Percentiles rank a stretch among this genome's conserved stretches.
Conservation (phyloP, 2,888 invertebrate species). For the Andrena praecox region DNA sequence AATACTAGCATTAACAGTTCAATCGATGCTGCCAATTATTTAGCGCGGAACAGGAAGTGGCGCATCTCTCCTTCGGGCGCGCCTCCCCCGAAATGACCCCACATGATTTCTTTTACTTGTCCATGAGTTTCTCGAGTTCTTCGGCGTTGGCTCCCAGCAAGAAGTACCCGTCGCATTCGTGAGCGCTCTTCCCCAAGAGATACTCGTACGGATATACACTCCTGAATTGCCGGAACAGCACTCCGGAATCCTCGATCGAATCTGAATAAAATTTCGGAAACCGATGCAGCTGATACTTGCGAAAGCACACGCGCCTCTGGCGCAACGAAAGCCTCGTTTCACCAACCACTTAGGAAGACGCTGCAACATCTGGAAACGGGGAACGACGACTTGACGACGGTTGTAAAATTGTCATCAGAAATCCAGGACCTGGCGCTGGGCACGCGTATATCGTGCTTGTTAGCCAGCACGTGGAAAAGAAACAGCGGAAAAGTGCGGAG, state of each 20-base stretch:
- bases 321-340: not conserved
- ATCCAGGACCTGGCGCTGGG: constrained; percentile 68
- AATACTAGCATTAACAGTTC: too few species aligned
- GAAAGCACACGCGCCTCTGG: not conserved
- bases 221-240: constrained; percentile 73
- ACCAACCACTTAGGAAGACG: constrained; percentile 70
- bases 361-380: constrained; percentile 72
- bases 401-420: constrained; percentile 60
- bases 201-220: constrained; percentile 74
- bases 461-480: constrained; percentile 9
- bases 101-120: constrained; percentile 48
- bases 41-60: too few species aligned
- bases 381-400: constrained; percentile 69
- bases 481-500: not conserved
- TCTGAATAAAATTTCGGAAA: constrained; percentile 54
- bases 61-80: too few species aligned
- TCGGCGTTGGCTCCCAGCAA: constrained; percentile 66
- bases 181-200: constrained; percentile 54
- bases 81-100: not conserved
- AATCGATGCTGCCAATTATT: too few species aligned
- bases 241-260: constrained; percentile 47
- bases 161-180: constrained; percentile 74
- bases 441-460: constrained; percentile 41
- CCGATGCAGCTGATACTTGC: not conserved
- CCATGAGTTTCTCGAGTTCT: constrained; percentile 52